Evolutionary conservation across 2,113 vertebrate genomes (phyloP), one percentile per base, ranked within the genome.

Genomic region (Synchiropus splendidus): DNA sequence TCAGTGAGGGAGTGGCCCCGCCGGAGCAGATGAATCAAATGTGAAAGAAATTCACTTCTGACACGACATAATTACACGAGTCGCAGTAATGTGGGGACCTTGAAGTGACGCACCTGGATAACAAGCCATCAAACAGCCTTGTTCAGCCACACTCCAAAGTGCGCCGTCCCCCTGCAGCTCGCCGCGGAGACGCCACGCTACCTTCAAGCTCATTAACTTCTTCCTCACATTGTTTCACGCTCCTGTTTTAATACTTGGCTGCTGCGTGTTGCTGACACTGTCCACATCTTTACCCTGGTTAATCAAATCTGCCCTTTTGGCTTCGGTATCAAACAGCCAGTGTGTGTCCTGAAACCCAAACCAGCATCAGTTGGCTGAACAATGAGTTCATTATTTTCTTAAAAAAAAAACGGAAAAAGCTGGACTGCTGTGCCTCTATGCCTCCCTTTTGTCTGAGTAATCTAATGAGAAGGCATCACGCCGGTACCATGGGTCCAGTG

Each of bases 41-140:
- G 51, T 59, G 61, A 46, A 47, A 62, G 61, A 45, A 67, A 44
- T 77, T 59, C 64, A 48, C 34, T 63, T 71, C 59, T 67, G 62
- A 70, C 64, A 72, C 67, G 34, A 59, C 43, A 67, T 61, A 66
- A 72, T 76, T 70, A 67, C 51, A 42, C 33, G 15, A 57, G 52
- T 59, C 58, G 48, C 59, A 67, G 64, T 67, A 58, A 61, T 44
- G 40, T 36, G 5, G 17, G 31, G 47, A 69, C 63, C 73, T 73
- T 71, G 67, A 54, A 58, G 45, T 39, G 31, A 18, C 15, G 32
- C 59, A 71, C 69, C 61, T 70, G 54, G 54, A 62, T 75, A 61
- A 70, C 56, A 58, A 69, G 58, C 16, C 31, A 70, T 75, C 66
- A 79, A 73, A 76, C 59, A 54, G 38, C 40, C 38, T 18, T 58